Percentiles rank a stretch among this genome's conserved stretches.
These are phyloP conservation scores for Clinocottus analis DNA, from an alignment of 2,113 vertebrate species.

Conservation along the genomic window DNA sequence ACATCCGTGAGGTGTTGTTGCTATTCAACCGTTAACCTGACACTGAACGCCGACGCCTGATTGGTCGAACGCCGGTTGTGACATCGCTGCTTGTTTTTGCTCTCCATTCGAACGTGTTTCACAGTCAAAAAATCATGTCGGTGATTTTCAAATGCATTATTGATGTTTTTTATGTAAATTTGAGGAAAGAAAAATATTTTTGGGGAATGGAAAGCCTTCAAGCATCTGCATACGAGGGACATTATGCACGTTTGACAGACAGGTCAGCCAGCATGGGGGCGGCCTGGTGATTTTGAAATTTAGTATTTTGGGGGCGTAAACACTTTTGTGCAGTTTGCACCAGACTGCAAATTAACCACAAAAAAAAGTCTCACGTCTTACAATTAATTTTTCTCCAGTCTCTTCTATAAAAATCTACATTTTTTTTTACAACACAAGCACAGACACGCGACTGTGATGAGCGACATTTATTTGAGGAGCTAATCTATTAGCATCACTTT, in stretches of 20 bases:
- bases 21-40: not conserved
- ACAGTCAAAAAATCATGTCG: not conserved
- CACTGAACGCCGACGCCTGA: not conserved
- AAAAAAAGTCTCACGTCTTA: not conserved
- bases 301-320: too few species aligned
- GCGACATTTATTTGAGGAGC: not conserved
- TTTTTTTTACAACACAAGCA: not conserved
- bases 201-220: too few species aligned
- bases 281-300: constrained; percentile 52
- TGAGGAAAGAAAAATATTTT: constrained; percentile 4
- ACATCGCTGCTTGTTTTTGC: not conserved
- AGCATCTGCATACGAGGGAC: constrained; percentile 29
- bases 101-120: not conserved
- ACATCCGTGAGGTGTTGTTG: too few species aligned
- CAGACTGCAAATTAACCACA: not conserved
- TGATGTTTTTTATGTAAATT: constrained; percentile 36
- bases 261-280: constrained; percentile 54
- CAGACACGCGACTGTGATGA: not conserved
- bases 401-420: not conserved
- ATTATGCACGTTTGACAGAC: constrained; percentile 51
- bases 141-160: constrained; percentile 48
- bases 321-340: not conserved
- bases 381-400: not conserved
- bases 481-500: not conserved
- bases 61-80: not conserved